phyloP scores from a whole-genome alignment of 2,797 vertebrate species.

The Melanogrammus aeglefinus region DNA sequence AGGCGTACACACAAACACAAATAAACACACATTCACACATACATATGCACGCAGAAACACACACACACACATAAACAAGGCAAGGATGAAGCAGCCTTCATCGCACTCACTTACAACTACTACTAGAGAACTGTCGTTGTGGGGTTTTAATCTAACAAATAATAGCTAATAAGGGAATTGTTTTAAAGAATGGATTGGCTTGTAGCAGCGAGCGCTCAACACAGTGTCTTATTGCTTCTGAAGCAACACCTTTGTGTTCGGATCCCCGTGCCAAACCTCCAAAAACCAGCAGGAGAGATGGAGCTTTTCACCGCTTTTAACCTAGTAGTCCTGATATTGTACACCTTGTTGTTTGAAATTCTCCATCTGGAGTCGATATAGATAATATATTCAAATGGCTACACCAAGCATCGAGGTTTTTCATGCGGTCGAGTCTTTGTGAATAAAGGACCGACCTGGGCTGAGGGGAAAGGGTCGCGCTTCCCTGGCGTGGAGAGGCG shows the following conservation, averaged over 20 bases:
- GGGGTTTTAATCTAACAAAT: neutral
- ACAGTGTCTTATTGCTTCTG: constrained; percentile 19
- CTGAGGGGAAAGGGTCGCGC: constrained; percentile 28
- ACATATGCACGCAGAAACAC: neutral
- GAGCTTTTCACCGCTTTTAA: constrained; percentile 10
- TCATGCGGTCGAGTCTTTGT: neutral
- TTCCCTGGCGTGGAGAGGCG: constrained; percentile 53
- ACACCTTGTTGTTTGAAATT: constrained; percentile 12
- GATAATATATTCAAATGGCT: neutral
- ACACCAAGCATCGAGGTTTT: neutral
- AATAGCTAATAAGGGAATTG: neutral
- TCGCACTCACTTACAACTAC: neutral
- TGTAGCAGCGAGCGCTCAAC: constrained; percentile 7
- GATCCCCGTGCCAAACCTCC: constrained; percentile 19
- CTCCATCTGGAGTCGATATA: neutral
- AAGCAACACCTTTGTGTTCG: constrained; percentile 14
- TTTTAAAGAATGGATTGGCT: constrained; percentile 1
- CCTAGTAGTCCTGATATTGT: neutral
- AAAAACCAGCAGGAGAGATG: constrained; percentile 5
- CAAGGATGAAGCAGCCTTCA: neutral
- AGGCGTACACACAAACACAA: neutral
- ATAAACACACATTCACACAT: neutral
- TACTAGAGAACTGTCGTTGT: neutral
- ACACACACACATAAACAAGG: neutral
- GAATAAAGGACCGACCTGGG: constrained; percentile 42